These are phyloP conservation scores for Coleophora flavipennella DNA, from an alignment of 2,888 invertebrate species.

Conservation along the genomic window DNA sequence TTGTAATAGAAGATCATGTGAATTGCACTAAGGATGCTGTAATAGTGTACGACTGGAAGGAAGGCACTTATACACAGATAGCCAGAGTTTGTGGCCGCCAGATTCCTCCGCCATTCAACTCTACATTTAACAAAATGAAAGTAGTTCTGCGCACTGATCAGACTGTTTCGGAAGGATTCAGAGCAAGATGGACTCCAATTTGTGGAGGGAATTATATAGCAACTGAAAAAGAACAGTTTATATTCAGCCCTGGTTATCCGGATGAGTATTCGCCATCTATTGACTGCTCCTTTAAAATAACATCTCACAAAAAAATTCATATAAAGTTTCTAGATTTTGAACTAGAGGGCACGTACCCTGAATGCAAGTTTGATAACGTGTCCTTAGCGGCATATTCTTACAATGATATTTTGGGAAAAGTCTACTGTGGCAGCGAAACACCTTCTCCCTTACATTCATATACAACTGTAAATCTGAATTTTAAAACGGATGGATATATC, in stretches of 20 bases:
- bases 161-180: conserved; percentile 80
- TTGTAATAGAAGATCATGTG: conserved; percentile 79
- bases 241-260: conserved; percentile 86
- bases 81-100: conserved; percentile 80
- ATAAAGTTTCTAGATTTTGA: conserved; percentile 76
- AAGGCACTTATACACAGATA: conserved; percentile 65
- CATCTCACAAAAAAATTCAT: conserved; percentile 47
- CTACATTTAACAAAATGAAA: conserved; percentile 77
- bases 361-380: conserved; percentile 69
- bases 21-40: conserved; percentile 85
- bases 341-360: conserved; percentile 46
- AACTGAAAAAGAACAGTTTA: conserved; percentile 48
- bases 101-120: conserved; percentile 68
- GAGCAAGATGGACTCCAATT: conserved; percentile 74
- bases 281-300: conserved; percentile 78
- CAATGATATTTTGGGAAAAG: conserved; percentile 19
- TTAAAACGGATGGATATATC: conserved; percentile 72
- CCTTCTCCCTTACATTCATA: conserved; percentile 44
- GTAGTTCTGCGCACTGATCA: conserved; percentile 81
- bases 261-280: conserved; percentile 69
- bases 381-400: conserved; percentile 38
- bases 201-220: conserved; percentile 82
- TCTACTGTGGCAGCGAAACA: conserved; percentile 36
- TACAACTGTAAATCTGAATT: conserved; percentile 51
- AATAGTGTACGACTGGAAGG: conserved; percentile 73